Evolutionary conservation across 2,113 vertebrate species (phyloP), one percentile per base, ranked within the genome.

Genomic region (Rattus rattus): DNA sequence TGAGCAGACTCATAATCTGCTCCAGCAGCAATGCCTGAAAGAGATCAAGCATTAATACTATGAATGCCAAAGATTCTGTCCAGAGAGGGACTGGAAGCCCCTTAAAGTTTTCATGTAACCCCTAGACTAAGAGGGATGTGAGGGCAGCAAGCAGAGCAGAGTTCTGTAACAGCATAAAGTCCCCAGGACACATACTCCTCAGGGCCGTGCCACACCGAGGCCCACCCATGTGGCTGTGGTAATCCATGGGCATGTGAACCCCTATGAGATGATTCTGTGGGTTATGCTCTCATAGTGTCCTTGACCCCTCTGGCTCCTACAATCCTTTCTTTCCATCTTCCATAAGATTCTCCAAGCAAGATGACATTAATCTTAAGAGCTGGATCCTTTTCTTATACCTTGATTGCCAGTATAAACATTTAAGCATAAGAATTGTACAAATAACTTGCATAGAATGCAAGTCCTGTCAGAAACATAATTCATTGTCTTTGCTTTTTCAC

Each of bases 401-500:
- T 83, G 67, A 83, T 91, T 85, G 65, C 86, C 69, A 88, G 26
- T 7, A 28, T 39, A 81, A 17, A 30, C 47, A 77, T 52, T 91
- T 88, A 91, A 81, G 33, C 49, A 13, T 61, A 59, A 77, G n/a
- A 75, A 16, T 80, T 93, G 7, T 49, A 93, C 49, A 92, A 75
- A 56, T 90, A 90, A 56, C 7, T 93, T 93, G 91, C 70, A 54
- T 90, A 43, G 22, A 20, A 3, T 76, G 39, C 61, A 77, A 96
- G 88, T 88, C 65, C 59, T 88, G 63, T 88, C 75, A 24, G 33
- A 70, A 90, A 76, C 24, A 47, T 0, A 4, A 33, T 77, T 14
- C 75, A 79, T 91, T 91, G 91, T 89, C 83, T 54, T 77, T 83
- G 22, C 28, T 94, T 14, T 80, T n/a, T 52, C 90, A 76, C 14